Conservation (phyloP, 2,888 invertebrate species). For the Pollenia griseotomentosa region DNA sequence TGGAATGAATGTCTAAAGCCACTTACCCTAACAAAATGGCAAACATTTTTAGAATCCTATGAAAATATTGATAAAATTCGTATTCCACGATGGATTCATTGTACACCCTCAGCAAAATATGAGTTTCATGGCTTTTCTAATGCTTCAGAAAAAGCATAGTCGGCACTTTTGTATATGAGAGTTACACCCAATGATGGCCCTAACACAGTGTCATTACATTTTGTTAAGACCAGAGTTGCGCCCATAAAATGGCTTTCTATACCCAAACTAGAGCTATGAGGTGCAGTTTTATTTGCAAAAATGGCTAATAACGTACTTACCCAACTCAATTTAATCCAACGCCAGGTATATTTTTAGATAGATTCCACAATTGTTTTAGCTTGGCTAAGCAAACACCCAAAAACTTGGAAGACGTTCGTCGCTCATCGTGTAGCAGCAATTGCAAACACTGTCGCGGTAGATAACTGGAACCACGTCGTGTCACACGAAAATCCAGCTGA, state of each 20-base stretch:
- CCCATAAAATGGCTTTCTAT: neutral
- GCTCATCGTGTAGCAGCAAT: too few relatives aligned
- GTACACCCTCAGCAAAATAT: constrained; percentile 2
- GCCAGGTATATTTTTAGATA: too few relatives aligned
- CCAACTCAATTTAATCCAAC: too few relatives aligned
- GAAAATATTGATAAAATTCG: constrained; percentile 14
- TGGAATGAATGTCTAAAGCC: constrained; percentile 33
- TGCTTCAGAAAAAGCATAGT: constrained; percentile 21
- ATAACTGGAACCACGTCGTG: too few relatives aligned
- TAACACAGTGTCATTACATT: neutral
- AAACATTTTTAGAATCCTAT: constrained; percentile 13
- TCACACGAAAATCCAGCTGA: too few relatives aligned
- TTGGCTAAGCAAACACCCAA: too few relatives aligned
- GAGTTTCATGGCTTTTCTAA: constrained; percentile 26
- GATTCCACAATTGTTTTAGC: too few relatives aligned
- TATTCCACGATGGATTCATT: constrained; percentile 16
- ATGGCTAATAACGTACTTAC: too few relatives aligned
- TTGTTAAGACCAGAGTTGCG: constrained; percentile 32
- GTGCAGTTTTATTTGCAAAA: too few relatives aligned
- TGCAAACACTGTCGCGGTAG: too few relatives aligned
- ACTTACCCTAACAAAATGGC: constrained; percentile 19
- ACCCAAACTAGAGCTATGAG: constrained; percentile 22
- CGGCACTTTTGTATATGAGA: constrained; percentile 1
- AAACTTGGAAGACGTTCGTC: too few relatives aligned
- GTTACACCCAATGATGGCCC: constrained; percentile 13